These are phyloP conservation scores for Leucoptera coffeella DNA, from an alignment of 2,888 invertebrate species.

Conservation along the genomic window DNA sequence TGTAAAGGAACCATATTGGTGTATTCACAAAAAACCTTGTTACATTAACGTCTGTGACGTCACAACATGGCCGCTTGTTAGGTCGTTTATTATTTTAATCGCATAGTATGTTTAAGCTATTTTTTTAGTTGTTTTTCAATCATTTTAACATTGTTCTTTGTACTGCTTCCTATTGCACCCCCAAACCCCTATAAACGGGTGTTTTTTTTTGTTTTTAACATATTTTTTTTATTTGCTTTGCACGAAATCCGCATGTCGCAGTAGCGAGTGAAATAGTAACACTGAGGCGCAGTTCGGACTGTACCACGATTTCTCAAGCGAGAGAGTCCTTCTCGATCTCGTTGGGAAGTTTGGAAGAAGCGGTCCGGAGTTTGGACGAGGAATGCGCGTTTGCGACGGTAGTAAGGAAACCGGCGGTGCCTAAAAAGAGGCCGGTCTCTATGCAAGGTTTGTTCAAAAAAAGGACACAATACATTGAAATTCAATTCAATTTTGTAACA, in stretches of 20 bases:
- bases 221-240: conserved; percentile 15
- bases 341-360: conserved; percentile 40
- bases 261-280: conserved; percentile 49
- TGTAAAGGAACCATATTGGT: too few species aligned
- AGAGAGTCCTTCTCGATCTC: conserved; percentile 43
- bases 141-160: too few species aligned
- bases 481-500: background rate
- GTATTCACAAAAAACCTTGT: too few species aligned
- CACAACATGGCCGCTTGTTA: too few species aligned
- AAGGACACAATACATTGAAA: background rate
- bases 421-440: conserved; percentile 52
- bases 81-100: too few species aligned
- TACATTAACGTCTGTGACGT: too few species aligned
- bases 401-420: conserved; percentile 43
- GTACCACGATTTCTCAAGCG: conserved; percentile 29
- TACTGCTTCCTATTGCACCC: too few species aligned
- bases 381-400: conserved; percentile 35
- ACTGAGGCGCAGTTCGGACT: conserved; percentile 44
- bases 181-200: too few species aligned
- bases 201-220: too few species aligned
- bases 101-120: too few species aligned
- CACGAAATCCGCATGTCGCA: conserved; percentile 16
- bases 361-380: conserved; percentile 35
- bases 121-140: too few species aligned
- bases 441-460: conserved; percentile 47